Base-by-base conservation (phyloP, 2,888 invertebrate genomes). In the Drosophila differens region DNA sequence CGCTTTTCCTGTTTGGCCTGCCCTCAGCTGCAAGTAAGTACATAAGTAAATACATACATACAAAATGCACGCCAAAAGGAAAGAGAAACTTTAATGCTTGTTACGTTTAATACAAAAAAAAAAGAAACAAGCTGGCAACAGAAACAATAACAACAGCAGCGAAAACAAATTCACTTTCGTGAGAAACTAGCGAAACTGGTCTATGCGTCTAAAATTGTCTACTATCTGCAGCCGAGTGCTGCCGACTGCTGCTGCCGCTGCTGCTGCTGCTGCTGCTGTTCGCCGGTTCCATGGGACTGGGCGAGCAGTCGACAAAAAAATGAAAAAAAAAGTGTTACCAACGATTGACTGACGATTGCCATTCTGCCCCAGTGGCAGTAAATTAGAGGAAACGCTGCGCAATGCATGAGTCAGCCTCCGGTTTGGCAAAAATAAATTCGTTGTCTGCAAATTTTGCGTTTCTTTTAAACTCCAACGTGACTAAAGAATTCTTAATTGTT, bases 141-240 rank as follows among this genome's bases (percentile, higher is more conserved):
- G 12, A 47, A 49, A 65, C 39, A 59, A 41, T 37, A 59, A 41
- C 69, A 66, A 25, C 60, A 76, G 53, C 61, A 74, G 55, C 53
- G 59, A 79, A 86, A 85, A 79, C 79, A 90, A 91, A 83, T 92
- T 92, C 90, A 90, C 92, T 91, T 91, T 91, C 91, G 74, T 87
- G 77, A 82, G 70, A 89, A 91, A 85, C 92, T 82, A 84, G 91
- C 76, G 85, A 90, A 92, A 92, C 91, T 91, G 86, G 91, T 91
- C 85, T 90, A 81, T 60, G 57, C 47, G 61, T 83, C 49, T 58
- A 64, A 49, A 47, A 60, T 44, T 44, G 22, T 52, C 39, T 76
- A 47, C 16, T 52, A 37, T 41, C 69, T 63, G 68, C 61, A 53
- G 79, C 69, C 35, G 35, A 35, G 16, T 54, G 79, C 66, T 39